These are phyloP conservation scores for Antennarius maculatus DNA, from an alignment of 2,797 vertebrate genomes.

Conservation along the genomic window DNA sequence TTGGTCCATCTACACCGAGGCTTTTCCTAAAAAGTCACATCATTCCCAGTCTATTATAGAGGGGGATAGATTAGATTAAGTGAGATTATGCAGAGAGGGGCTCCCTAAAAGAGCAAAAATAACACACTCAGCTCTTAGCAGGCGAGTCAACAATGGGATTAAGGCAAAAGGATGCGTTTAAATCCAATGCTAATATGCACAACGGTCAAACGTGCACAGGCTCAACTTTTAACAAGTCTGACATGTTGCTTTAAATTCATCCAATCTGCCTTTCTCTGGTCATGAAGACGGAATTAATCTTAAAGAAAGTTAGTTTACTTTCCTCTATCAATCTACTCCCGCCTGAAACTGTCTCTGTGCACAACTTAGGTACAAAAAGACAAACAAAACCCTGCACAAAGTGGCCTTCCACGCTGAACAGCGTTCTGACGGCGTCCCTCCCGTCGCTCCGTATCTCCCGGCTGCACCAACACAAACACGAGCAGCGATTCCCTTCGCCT, in stretches of 20 bases:
- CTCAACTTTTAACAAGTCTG: constrained; percentile 56
- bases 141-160: constrained; percentile 80
- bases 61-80: constrained; percentile 82
- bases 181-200: constrained; percentile 74
- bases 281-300: constrained; percentile 17
- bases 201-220: constrained; percentile 61
- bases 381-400: constrained; percentile 71
- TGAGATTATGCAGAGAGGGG: constrained; percentile 79
- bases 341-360: constrained; percentile 17
- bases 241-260: constrained; percentile 39
- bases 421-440: constrained; percentile 63
- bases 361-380: constrained; percentile 59
- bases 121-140: constrained; percentile 77
- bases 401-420: constrained; percentile 70
- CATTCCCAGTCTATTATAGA: constrained; percentile 76
- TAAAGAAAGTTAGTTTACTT: constrained; percentile 5
- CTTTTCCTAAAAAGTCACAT: constrained; percentile 75
- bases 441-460: constrained; percentile 68
- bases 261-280: constrained; percentile 18
- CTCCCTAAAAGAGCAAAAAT: constrained; percentile 79
- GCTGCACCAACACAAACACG: constrained; percentile 44
- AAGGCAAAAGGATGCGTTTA: constrained; percentile 67
- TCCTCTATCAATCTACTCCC: constrained; percentile 28
- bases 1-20: constrained; percentile 77
- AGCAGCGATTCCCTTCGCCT: constrained; percentile 64